Percentiles rank a stretch among this genome's conserved stretches.
Conservation (phyloP, 2,888 invertebrate species). For the Polylopha cassiicola region DNA sequence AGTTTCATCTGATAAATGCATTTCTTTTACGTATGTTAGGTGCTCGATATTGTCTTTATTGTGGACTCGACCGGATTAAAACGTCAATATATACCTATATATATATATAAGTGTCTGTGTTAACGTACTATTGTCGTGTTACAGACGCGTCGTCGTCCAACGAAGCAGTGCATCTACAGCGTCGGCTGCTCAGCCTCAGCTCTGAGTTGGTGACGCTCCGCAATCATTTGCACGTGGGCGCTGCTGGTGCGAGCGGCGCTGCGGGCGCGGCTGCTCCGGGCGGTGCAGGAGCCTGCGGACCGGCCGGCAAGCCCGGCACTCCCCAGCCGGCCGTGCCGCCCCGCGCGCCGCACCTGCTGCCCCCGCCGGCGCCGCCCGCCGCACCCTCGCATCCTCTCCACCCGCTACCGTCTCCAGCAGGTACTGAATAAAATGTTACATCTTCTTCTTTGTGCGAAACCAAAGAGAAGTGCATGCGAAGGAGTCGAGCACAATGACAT, state of each 20-base stretch:
- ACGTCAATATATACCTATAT: too few relatives aligned
- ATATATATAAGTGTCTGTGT: too few relatives aligned
- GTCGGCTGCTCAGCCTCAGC: conserved; percentile 92
- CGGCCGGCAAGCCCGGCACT: conserved; percentile 30
- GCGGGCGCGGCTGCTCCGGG: conserved; percentile 20
- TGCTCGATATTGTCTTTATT: too few relatives aligned
- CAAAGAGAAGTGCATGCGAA: too few relatives aligned
- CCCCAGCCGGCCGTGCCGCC: conserved; percentile 40
- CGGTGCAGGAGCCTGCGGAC: conserved; percentile 24
- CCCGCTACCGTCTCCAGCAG: conserved; percentile 35
- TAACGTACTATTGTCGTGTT: conserved; percentile 31
- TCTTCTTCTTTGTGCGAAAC: too few relatives aligned
- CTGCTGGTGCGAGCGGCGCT: conserved; percentile 34
- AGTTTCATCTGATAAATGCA: too few relatives aligned
- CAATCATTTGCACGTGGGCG: conserved; percentile 89
- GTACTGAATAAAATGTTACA: too few relatives aligned
- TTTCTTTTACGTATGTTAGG: too few relatives aligned
- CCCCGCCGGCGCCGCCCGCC: conserved; percentile 44
- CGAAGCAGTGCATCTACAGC: conserved; percentile 95
- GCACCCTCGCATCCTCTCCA: conserved; percentile 33
- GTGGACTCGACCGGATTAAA: too few relatives aligned
- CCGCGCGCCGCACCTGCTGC: conserved; percentile 40
- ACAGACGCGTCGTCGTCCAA: conserved; percentile 96
- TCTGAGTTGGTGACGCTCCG: conserved; percentile 94
- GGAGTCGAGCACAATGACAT: too few relatives aligned